Base-by-base conservation (phyloP, 2,888 invertebrate species). In the Tetragnatha montana region DNA sequence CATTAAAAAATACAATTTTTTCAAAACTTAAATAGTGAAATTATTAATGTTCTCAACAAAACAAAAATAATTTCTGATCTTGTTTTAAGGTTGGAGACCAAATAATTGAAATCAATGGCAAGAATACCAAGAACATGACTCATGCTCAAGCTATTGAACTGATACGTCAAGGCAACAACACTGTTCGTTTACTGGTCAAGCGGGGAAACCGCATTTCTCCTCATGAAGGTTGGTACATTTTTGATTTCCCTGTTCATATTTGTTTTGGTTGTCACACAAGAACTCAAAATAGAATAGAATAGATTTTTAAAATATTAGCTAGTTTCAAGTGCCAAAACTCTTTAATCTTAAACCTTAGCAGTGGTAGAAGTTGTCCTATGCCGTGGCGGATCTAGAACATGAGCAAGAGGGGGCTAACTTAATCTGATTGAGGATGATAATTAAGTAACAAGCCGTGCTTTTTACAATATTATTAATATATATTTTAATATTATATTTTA, bases 111-210 rank as follows among this genome's bases (percentile, higher is more conserved):
- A 96, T 96, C 91, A 96, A 96, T 93, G 95, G 95, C 35, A 95
- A 95, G 91, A 95, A 95, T 92, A 96, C 96, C 47, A 95, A 95
- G 92, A 95, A 95, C 92, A 96, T 96, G 96, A 96, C 96, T n/a
- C 96, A 96, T 93, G 95, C 95, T 21, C 95, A 96, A 92, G 96
- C 96, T 22, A 96, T 96, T 92, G 95, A 95, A 92, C 94, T 96
- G 91, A 96, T 96, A 92, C 95, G 96, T 92, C 95, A 95, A 92
- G 95, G 95, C 87, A 95, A 95, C 22, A 94, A 95, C 82, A 94
- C 94, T 21, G 95, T 96, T 75, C 94, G 95, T 86, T 93, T 96
- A 71, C 81, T 91, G 14, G 82, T 91, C 8, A 85, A 75, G 12
- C 86, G 91, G 74, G 91, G 91, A 22, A 79, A 70, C 35, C 22